phyloP scores from a whole-genome alignment of 2,797 vertebrate species.

The Malacoraja senta region DNA sequence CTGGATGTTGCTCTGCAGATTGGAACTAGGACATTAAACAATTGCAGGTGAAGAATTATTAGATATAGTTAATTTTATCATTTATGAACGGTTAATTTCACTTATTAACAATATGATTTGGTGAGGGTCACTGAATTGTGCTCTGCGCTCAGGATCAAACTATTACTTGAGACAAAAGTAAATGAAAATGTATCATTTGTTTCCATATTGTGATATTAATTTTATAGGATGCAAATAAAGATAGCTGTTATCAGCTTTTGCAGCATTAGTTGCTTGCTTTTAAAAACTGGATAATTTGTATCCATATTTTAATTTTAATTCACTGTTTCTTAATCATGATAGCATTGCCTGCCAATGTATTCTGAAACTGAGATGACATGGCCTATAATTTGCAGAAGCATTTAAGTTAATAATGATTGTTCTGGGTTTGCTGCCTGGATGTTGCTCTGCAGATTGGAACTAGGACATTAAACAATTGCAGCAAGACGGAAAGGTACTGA shows the following conservation, averaged over 20 bases:
- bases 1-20: too few species aligned
- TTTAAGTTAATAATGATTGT: background rate
- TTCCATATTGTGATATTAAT: background rate
- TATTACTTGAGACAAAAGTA: background rate
- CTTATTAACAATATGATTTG: background rate
- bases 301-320: background rate
- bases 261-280: background rate
- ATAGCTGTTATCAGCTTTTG: background rate
- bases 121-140: background rate
- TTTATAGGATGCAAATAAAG: background rate
- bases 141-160: too few species aligned
- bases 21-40: too few species aligned
- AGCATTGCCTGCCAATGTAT: background rate
- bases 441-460: conserved; percentile 11
- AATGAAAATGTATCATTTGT: background rate
- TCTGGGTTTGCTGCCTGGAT: background rate
- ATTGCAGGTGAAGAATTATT: background rate
- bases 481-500: conserved; percentile 1
- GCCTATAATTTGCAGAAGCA: background rate
- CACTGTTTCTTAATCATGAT: background rate
- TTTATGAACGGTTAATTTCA: background rate
- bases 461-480: conserved; percentile 5
- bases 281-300: background rate
- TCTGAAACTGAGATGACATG: background rate
- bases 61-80: background rate